Conservation (phyloP, 2,113 vertebrate genomes). For the Sus scrofa region DNA sequence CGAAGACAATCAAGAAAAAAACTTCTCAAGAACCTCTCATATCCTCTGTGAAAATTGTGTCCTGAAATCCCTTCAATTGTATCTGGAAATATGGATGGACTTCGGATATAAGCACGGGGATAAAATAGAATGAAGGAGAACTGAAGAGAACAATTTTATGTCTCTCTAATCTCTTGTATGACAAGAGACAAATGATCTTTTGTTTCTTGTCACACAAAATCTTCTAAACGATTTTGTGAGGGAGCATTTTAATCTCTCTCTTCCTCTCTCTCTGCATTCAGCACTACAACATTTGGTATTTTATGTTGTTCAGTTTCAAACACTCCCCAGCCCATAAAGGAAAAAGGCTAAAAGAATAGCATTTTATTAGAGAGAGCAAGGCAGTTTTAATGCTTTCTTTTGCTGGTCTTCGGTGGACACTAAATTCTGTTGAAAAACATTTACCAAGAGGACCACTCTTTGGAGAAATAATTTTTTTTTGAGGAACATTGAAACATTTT, state of each 20-base stretch:
- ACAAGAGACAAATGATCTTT: neutral
- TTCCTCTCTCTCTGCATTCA: neutral
- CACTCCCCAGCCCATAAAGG: rapidly evolving
- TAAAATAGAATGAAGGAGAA: neutral
- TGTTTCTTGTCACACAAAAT: neutral
- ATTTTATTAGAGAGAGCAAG: neutral
- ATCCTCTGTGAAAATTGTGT: neutral
- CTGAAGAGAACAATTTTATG: neutral
- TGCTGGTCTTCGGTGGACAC: neutral
- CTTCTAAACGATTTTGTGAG: neutral
- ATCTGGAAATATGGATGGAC: neutral
- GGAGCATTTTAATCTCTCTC: neutral
- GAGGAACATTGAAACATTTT: neutral
- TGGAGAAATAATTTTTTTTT: neutral
- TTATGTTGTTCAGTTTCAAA: neutral
- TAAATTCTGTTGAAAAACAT: neutral
- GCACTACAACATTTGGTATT: neutral
- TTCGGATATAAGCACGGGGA: neutral
- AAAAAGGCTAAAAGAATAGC: neutral
- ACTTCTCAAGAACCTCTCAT: neutral
- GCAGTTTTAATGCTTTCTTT: neutral
- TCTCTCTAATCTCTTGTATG: neutral
- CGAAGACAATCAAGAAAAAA: neutral
- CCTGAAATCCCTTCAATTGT: neutral
- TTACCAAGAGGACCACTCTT: neutral